A percentile compares a stretch with the other conserved stretches of the same genome.
Conservation (phyloP, 2,888 invertebrate genomes). For the Netelia fuscicornis region DNA sequence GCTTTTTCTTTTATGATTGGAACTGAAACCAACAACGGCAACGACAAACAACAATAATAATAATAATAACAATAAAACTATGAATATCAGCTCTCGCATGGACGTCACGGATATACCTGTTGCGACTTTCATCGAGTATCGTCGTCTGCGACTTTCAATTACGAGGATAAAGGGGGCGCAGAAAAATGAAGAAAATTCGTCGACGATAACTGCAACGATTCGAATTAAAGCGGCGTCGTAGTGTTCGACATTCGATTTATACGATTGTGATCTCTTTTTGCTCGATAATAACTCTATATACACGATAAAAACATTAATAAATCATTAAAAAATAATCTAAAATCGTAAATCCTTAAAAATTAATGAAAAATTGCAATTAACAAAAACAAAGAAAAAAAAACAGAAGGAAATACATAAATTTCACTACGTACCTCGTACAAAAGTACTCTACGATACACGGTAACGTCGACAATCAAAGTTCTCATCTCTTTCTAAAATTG, state of each 20-base stretch:
- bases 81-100: constrained; percentile 25
- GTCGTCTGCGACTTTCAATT: constrained; percentile 11
- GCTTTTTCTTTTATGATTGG: constrained; percentile 2
- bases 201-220: constrained; percentile 10
- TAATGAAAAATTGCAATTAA: background rate
- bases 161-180: background rate
- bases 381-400: constrained; percentile 5
- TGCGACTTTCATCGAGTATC: constrained; percentile 39
- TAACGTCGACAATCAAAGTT: constrained; percentile 66
- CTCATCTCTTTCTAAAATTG: constrained; percentile 34
- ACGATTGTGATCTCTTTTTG: constrained; percentile 23
- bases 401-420: constrained; percentile 1
- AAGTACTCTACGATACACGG: constrained; percentile 47
- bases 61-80: constrained; percentile 2
- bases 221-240: background rate
- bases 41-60: too few species aligned
- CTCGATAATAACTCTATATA: constrained; percentile 32
- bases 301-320: background rate
- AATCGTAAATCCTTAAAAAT: background rate
- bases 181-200: constrained; percentile 9
- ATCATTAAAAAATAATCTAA: background rate
- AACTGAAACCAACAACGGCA: too few species aligned
- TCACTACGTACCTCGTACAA: constrained; percentile 35
- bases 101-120: constrained; percentile 42
- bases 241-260: constrained; percentile 30